Conservation (phyloP, 2,888 invertebrate species). For the Heteromyza rotundicornis region DNA sequence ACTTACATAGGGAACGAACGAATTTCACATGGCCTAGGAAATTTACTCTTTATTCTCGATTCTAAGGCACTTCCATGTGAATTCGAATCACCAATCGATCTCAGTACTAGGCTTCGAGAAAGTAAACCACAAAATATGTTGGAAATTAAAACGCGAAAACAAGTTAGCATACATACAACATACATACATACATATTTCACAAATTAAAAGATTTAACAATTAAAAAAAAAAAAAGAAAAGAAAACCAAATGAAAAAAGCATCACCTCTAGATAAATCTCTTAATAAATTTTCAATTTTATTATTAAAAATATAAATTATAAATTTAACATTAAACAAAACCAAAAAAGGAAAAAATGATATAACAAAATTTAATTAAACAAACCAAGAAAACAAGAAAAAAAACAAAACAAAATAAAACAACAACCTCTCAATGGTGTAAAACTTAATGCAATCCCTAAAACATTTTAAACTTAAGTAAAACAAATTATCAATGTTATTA, state of each 20-base stretch:
- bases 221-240: constrained; percentile 13
- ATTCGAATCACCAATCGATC: no score
- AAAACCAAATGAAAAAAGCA: constrained; percentile 31
- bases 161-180: no score
- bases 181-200: constrained; percentile 9
- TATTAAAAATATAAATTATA: constrained; percentile 41
- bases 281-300: constrained; percentile 55
- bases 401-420: constrained; percentile 36
- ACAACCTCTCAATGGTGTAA: constrained; percentile 45
- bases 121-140: no score
- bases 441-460: constrained; percentile 47
- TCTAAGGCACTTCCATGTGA: no score
- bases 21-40: no score
- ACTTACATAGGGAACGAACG: no score
- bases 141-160: not conserved
- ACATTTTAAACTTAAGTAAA: constrained; percentile 49
- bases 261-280: constrained; percentile 56
- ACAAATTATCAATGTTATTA: constrained; percentile 60
- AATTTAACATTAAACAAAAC: constrained; percentile 42
- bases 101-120: no score
- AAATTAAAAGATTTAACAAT: constrained; percentile 23
- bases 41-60: no score
- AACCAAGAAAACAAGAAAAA: no score
- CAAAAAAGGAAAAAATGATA: constrained; percentile 28
- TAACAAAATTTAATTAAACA: constrained; percentile 44